Percentiles rank a stretch among this genome's conserved stretches.
Conservation (phyloP, 1,140 invertebrate genomes). For the Drepana arcuata region DNA sequence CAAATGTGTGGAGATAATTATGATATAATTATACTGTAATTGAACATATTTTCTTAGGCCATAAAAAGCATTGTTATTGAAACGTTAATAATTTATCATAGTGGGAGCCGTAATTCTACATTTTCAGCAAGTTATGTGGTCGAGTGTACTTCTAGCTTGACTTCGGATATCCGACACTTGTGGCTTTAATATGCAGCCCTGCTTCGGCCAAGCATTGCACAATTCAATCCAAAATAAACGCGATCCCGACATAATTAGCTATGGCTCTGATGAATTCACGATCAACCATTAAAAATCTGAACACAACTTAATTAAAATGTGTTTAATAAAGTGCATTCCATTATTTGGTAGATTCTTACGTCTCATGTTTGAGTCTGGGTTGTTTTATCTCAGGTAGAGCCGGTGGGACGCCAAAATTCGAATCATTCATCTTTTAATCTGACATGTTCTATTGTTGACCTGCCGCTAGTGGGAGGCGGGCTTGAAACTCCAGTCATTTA, state of each 20-base stretch:
- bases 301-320: conserved; percentile 38
- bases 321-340: conserved; percentile 20
- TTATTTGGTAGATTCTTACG: conserved; percentile 10
- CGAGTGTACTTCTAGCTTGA: conserved; percentile 39
- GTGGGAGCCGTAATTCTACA: too few species aligned
- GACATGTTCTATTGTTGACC: conserved; percentile 54
- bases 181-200: conserved; percentile 46
- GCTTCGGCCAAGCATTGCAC: conserved; percentile 37
- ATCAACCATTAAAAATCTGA: conserved; percentile 37
- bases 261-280: conserved; percentile 53
- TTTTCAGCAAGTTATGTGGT: too few species aligned
- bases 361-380: conserved; percentile 3
- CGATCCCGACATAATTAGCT: conserved; percentile 52
- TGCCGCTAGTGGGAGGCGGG: conserved; percentile 30
- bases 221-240: conserved; percentile 62
- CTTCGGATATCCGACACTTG: conserved; percentile 62
- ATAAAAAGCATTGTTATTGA: too few species aligned
- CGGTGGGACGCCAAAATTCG: conserved; percentile 32
- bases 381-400: conserved; percentile 39
- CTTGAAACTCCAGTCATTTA: not conserved
- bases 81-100: too few species aligned
- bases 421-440: conserved; percentile 64
- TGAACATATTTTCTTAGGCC: too few species aligned
- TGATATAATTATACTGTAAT: too few species aligned
- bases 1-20: too few species aligned